These are phyloP conservation scores for Anser brachyrhynchus DNA, from an alignment of 2,113 vertebrate genomes.

Conservation along the genomic window DNA sequence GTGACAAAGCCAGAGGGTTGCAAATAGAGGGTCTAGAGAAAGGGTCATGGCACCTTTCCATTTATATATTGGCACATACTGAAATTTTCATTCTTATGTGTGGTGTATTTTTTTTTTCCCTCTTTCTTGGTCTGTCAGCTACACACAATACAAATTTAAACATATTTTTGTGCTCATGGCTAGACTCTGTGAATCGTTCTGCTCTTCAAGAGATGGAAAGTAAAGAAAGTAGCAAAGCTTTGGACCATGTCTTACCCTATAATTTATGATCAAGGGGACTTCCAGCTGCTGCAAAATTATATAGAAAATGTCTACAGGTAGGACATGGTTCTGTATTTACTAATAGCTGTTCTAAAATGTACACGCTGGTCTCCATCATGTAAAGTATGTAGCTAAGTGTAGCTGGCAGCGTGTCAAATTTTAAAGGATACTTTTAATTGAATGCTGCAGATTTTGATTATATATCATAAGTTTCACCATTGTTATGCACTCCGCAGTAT, in stretches of 20 bases:
- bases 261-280: not conserved
- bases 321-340: not conserved
- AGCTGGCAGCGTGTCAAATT: not conserved
- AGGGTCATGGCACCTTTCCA: not conserved
- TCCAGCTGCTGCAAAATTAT: not conserved
- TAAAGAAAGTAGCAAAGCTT: slow-evolving; percentile 12
- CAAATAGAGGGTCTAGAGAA: not conserved
- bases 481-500: not conserved
- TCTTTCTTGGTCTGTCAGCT: not conserved
- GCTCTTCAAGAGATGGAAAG: not conserved
- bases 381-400: not conserved
- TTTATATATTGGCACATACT: not conserved
- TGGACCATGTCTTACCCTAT: not conserved
- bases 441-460: slow-evolving; percentile 2
- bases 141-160: slow-evolving; percentile 21
- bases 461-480: not conserved
- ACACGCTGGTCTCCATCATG: not conserved
- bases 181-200: not conserved
- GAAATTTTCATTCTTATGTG: not conserved
- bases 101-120: not conserved
- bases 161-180: not conserved
- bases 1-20: not conserved
- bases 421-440: not conserved
- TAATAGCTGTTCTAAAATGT: slow-evolving; percentile 16
- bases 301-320: not conserved